These are phyloP conservation scores for Cheilosia vernalis DNA, from an alignment of 2,888 invertebrate genomes.

Conservation along the genomic window DNA sequence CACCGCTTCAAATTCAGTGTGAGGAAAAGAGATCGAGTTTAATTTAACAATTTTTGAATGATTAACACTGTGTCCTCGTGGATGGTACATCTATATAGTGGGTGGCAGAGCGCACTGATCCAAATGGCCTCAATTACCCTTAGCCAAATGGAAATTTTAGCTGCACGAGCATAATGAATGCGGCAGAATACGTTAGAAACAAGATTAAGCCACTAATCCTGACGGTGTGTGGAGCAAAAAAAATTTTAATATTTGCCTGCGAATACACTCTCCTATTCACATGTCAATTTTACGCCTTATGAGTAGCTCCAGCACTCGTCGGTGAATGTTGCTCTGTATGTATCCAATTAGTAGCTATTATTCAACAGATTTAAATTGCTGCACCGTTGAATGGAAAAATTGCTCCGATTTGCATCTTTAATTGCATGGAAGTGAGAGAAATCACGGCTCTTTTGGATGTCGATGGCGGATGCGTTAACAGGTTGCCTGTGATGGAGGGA, in stretches of 20 bases:
- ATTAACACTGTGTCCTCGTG: conserved; percentile 37
- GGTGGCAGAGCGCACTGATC: neutral
- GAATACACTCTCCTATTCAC: conserved; percentile 17
- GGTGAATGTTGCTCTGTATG: conserved; percentile 27
- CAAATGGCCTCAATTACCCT: conserved; percentile 43
- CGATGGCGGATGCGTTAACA: conserved; percentile 55
- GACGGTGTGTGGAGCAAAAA: conserved; percentile 2
- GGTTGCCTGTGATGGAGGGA: conserved; percentile 40
- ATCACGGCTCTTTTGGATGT: conserved; percentile 52
- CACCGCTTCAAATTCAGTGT: neutral
- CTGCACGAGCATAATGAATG: conserved; percentile 12
- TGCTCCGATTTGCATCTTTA: conserved; percentile 76
- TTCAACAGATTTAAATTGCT: conserved; percentile 74
- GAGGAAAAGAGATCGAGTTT: neutral
- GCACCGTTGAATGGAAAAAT: conserved; percentile 74
- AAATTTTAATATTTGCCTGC: conserved; percentile 30
- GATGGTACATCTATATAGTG: neutral
- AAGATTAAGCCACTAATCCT: conserved; percentile 47
- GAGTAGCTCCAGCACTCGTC: conserved; percentile 29
- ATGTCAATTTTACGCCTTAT: conserved; percentile 66
- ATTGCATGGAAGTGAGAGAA: conserved; percentile 73
- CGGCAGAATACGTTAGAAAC: conserved; percentile 36
- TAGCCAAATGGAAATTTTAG: conserved; percentile 27
- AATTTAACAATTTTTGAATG: conserved; percentile 48
- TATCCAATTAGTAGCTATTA: conserved; percentile 73